These are phyloP conservation scores for Ianthella basta DNA, from an alignment of 37 sponge, comb jelly and placozoan genomes.

Conservation along the genomic window DNA sequence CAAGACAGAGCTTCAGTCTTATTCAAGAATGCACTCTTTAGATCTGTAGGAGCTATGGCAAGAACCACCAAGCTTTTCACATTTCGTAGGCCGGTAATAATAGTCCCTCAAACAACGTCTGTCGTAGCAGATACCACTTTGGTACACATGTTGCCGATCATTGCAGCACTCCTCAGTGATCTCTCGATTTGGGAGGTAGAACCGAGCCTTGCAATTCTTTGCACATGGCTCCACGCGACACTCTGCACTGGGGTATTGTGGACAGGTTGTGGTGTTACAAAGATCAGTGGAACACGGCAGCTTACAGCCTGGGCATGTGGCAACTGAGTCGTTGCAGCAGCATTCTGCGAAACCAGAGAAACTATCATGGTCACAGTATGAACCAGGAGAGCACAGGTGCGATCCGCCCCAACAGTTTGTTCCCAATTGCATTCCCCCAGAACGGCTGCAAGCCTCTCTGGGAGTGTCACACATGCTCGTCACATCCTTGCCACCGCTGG, in stretches of 20 bases:
- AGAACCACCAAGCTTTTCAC: too few species aligned
- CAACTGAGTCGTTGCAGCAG: neutral
- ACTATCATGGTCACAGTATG: neutral
- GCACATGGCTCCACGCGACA: neutral
- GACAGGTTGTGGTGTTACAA: slow-evolving; percentile 6
- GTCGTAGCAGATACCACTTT: neutral
- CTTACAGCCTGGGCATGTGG: neutral
- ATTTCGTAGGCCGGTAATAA: too few species aligned
- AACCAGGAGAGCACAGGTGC: neutral
- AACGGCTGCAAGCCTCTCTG: neutral
- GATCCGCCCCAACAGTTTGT: neutral
- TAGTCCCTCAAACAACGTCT: neutral
- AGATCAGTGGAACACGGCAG: neutral
- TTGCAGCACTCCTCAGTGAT: slow-evolving; percentile 1
- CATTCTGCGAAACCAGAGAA: too few species aligned
- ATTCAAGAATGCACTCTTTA: too few species aligned
- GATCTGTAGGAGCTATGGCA: too few species aligned
- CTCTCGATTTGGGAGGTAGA: neutral
- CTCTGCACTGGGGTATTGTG: neutral
- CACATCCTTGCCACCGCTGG: neutral
- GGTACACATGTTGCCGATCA: neutral
- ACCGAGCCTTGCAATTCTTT: neutral
- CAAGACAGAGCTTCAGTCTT: too few species aligned
- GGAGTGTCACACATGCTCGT: neutral
- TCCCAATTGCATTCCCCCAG: neutral